These are phyloP conservation scores for Drosophila santomea DNA, from an alignment of 1,140 invertebrate genomes.

Conservation along the genomic window DNA sequence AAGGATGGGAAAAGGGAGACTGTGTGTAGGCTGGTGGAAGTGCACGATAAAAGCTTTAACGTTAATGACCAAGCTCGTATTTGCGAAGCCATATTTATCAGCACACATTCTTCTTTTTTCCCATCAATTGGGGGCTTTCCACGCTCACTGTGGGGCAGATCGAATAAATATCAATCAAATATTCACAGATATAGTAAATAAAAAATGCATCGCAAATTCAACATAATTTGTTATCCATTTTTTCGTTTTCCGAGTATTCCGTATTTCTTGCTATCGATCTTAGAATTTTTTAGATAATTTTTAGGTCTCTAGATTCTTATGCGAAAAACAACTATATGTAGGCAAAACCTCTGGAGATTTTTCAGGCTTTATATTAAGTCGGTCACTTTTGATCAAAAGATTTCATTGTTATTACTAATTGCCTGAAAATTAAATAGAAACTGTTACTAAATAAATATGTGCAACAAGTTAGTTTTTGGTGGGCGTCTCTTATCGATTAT, in stretches of 20 bases:
- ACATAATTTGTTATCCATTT: too few relatives aligned
- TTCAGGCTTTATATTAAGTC: neutral
- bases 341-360: neutral
- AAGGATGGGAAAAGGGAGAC: slow-evolving; percentile 2
- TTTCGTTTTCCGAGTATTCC: too few relatives aligned
- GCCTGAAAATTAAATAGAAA: neutral
- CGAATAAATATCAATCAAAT: neutral
- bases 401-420: neutral
- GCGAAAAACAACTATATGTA: too few relatives aligned
- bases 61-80: slow-evolving; percentile 53
- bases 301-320: neutral
- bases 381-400: neutral
- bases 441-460: neutral
- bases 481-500: slow-evolving; percentile 35
- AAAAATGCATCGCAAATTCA: too few relatives aligned
- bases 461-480: slow-evolving; percentile 19
- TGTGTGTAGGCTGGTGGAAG: slow-evolving; percentile 47
- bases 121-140: neutral
- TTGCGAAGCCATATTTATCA: slow-evolving; percentile 19
- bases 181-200: neutral
- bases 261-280: too few relatives aligned
- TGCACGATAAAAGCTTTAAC: slow-evolving; percentile 61
- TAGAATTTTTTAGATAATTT: too few relatives aligned
- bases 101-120: slow-evolving; percentile 1
- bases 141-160: neutral